Percentiles rank a stretch among this genome's conserved stretches.
phyloP scores from a whole-genome alignment of 1,140 invertebrate genomes.

The Ctenoplectra terminalis region DNA sequence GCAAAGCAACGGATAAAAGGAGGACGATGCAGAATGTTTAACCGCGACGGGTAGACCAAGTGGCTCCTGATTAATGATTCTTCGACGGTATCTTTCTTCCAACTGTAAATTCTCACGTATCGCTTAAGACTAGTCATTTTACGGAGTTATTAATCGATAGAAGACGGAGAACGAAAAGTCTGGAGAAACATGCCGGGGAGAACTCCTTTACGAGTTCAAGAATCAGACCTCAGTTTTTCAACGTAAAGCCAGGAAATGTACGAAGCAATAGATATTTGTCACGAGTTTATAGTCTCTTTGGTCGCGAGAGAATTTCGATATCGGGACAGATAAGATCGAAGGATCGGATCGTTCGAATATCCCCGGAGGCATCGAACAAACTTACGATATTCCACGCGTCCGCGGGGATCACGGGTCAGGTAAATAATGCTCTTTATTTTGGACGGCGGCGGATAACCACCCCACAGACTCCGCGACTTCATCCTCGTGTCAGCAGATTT shows the following conservation, averaged over 20 bases:
- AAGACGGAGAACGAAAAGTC: not conserved
- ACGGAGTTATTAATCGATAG: not conserved
- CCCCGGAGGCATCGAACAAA: constrained; percentile 51
- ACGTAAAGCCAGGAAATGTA: too few relatives aligned
- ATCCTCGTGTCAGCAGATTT: constrained; percentile 41
- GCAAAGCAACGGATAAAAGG: not conserved
- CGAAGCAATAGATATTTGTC: constrained; percentile 33
- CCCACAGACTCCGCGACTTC: constrained; percentile 22
- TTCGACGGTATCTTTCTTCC: not conserved
- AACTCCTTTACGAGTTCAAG: not conserved
- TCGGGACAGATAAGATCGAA: constrained; percentile 7
- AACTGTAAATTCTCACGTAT: not conserved
- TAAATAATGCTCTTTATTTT: constrained; percentile 60
- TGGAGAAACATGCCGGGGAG: too few relatives aligned
- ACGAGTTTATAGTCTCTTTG: constrained; percentile 36
- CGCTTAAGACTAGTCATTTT: not conserved
- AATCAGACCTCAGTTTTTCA: not conserved
- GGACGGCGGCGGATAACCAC: constrained; percentile 19
- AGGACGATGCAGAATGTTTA: not conserved
- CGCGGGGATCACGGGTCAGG: constrained; percentile 44
- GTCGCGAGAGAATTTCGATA: constrained; percentile 28
- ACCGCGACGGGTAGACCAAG: too few relatives aligned
- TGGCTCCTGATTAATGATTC: constrained; percentile 3
- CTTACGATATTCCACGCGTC: constrained; percentile 59
- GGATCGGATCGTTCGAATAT: constrained; percentile 39